Evolutionary conservation across 2,888 invertebrate genomes (phyloP).

Genomic region (Anoncus sp.): DNA sequence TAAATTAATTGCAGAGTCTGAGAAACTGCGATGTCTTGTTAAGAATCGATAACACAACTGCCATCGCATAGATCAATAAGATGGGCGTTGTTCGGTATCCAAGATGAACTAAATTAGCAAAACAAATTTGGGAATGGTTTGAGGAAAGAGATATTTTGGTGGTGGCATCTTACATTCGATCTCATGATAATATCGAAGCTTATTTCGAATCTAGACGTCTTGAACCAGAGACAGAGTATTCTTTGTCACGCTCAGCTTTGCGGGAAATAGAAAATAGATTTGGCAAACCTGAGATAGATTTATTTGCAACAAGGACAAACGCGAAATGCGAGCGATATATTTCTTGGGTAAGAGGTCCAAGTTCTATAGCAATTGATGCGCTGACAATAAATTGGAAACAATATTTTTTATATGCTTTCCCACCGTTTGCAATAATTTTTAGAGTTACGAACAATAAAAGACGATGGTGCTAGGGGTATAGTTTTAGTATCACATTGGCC

Average conservation of each 20-base stretch:
- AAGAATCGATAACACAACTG: conserved; percentile 57
- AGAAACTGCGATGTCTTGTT: conserved; percentile 44
- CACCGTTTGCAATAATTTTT: conserved; percentile 60
- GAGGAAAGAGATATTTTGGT: conserved; percentile 50
- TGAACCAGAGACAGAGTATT: conserved; percentile 57
- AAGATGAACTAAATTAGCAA: conserved; percentile 26
- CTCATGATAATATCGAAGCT: conserved; percentile 54
- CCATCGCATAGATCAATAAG: conserved; percentile 61
- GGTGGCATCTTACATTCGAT: conserved; percentile 58
- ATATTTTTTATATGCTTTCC: conserved; percentile 63
- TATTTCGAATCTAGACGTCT: conserved; percentile 58
- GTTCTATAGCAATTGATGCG: conserved; percentile 56
- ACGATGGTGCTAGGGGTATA: conserved; percentile 48
- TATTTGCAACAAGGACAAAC: conserved; percentile 64
- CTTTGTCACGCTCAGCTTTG: conserved; percentile 38
- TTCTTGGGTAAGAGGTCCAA: conserved; percentile 61
- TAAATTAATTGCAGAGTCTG: conserved; percentile 49
- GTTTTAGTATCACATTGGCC: conserved; percentile 65
- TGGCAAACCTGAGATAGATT: conserved; percentile 57
- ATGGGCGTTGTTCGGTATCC: conserved; percentile 53
- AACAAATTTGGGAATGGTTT: conserved; percentile 60
- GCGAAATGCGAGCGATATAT: conserved; percentile 62
- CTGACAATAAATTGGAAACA: conserved; percentile 62
- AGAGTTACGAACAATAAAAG: conserved; percentile 56
- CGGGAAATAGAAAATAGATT: conserved; percentile 11